These are phyloP conservation scores for Cryptops parisi DNA, from an alignment of 2,888 invertebrate genomes.

Conservation along the genomic window DNA sequence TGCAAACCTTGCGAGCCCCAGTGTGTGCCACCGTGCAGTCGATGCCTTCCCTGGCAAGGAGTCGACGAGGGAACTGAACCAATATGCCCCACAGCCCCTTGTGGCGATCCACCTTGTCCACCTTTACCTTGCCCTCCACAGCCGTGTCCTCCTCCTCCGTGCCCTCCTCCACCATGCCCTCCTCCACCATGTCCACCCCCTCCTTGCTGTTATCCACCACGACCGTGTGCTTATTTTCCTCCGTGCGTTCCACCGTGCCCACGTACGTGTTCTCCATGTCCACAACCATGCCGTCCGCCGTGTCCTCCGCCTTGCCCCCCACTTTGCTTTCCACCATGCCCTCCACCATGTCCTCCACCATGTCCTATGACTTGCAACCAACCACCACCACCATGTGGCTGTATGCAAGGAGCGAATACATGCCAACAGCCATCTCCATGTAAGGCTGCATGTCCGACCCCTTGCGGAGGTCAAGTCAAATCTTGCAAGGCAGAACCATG, in stretches of 20 bases:
- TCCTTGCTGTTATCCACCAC: neutral
- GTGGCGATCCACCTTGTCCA: neutral
- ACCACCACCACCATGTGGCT: neutral
- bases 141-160: neutral
- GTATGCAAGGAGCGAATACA: no score
- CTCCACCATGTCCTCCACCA: slow-evolving; percentile 2
- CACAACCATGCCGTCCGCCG: neutral
- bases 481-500: no score
- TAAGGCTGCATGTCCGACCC: no score
- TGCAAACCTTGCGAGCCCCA: neutral
- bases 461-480: no score
- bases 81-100: neutral
- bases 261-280: neutral
- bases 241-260: neutral
- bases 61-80: neutral
- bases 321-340: neutral
- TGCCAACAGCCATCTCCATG: no score
- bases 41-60: neutral
- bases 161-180: neutral
- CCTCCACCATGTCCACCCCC: slow-evolving; percentile 1
- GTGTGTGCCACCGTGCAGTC: neutral
- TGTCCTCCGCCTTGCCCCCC: slow-evolving; percentile 1
- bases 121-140: neutral
- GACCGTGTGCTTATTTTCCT: neutral
- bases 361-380: neutral